Percentiles rank a stretch among this genome's conserved stretches.
These are phyloP conservation scores for Chitala chitala DNA, from an alignment of 2,113 vertebrate species.

Conservation along the genomic window DNA sequence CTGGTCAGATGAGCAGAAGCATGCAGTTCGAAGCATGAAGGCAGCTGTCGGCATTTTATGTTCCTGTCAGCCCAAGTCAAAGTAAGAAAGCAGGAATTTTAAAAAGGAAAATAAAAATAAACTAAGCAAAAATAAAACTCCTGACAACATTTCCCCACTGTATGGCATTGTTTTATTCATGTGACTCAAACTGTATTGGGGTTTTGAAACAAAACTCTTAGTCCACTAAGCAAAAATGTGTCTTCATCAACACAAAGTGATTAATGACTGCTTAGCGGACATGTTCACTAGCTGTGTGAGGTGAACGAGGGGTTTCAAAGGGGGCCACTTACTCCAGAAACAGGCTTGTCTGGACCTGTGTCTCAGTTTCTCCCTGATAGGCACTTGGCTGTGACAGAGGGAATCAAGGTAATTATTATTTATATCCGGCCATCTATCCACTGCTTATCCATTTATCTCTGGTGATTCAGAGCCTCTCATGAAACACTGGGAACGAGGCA, in stretches of 20 bases:
- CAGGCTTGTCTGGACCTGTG: neutral
- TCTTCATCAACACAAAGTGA: neutral
- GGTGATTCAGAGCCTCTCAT: no score
- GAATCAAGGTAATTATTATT: neutral
- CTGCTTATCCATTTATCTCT: conserved; percentile 11
- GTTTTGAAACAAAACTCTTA: conserved; percentile 63
- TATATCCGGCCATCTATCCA: neutral
- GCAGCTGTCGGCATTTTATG: conserved; percentile 20
- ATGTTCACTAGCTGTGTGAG: neutral
- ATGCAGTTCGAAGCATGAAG: neutral
- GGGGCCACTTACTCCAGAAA: neutral
- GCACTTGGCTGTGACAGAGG: neutral
- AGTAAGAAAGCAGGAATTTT: conserved; percentile 35
- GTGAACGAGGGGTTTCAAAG: neutral
- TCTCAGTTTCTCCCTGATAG: neutral
- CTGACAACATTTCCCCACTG: conserved; percentile 57
- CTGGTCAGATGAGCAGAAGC: neutral
- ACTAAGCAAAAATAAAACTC: conserved; percentile 14
- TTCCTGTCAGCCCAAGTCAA: conserved; percentile 42
- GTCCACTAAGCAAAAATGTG: conserved; percentile 37
- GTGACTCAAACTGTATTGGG: conserved; percentile 55
- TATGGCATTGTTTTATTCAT: conserved; percentile 73
- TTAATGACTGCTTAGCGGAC: neutral
- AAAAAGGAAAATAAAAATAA: conserved; percentile 35
- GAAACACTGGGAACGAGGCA: no score